phyloP scores from a whole-genome alignment of 1,140 invertebrate species.

The Macrotrachela quadricornifera region DNA sequence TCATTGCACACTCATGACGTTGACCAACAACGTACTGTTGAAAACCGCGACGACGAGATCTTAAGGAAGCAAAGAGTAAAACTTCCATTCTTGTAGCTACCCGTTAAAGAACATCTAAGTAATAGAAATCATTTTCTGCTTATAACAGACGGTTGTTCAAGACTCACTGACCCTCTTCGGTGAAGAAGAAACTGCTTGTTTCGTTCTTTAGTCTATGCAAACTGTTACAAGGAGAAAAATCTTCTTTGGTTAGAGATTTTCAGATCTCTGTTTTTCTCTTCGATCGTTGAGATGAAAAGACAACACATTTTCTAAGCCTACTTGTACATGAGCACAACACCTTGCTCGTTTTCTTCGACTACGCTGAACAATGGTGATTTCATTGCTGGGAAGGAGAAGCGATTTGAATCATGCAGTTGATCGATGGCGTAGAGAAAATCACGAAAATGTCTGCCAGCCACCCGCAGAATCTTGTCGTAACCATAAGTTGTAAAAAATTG shows the following conservation, averaged over 20 bases:
- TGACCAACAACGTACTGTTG: conserved; percentile 64
- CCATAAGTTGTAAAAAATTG: conserved; percentile 62
- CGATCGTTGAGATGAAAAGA: no score
- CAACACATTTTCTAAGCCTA: conserved; percentile 36
- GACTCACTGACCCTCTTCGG: no score
- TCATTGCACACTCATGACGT: conserved; percentile 51
- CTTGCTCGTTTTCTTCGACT: conserved; percentile 49
- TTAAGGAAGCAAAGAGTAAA: no score
- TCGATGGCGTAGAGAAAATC: conserved; percentile 69
- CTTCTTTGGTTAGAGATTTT: no score
- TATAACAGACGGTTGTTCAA: no score
- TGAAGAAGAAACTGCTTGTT: no score
- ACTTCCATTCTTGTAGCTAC: neutral
- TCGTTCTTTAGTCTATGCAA: no score
- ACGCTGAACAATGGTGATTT: conserved; percentile 68
- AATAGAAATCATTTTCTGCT: no score
- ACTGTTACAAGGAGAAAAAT: no score
- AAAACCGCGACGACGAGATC: conserved; percentile 38
- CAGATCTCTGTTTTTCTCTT: no score
- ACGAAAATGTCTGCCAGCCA: conserved; percentile 59
- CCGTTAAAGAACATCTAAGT: no score
- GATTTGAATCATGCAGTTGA: conserved; percentile 65
- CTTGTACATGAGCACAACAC: conserved; percentile 51
- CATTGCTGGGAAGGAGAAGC: conserved; percentile 67
- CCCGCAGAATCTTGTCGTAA: conserved; percentile 57